Evolutionary conservation across 2,113 vertebrate species (phyloP).

Genomic region (Myxocyprinus asiaticus): DNA sequence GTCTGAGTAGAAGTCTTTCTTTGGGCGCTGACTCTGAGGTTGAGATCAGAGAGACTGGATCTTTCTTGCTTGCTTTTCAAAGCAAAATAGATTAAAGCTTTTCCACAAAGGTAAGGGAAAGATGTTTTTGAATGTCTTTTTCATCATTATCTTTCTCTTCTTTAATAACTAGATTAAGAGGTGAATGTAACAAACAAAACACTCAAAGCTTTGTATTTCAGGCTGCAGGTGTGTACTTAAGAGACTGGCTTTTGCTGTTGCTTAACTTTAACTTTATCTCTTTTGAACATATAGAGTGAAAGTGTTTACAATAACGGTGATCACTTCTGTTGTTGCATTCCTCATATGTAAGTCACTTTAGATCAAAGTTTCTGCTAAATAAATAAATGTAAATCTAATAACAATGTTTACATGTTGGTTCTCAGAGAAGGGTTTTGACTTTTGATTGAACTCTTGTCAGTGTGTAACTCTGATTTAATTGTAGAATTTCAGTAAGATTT

Average conservation of each 20-base stretch:
- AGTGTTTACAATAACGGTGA: too few relatives aligned
- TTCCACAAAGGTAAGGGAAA: slow-evolving; percentile 69
- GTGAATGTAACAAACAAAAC: slow-evolving; percentile 7
- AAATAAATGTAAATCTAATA: too few relatives aligned
- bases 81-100: slow-evolving; percentile 73
- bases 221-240: slow-evolving; percentile 26
- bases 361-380: too few relatives aligned
- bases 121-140: slow-evolving; percentile 53
- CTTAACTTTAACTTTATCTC: not conserved
- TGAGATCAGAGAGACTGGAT: slow-evolving; percentile 67
- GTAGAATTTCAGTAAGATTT: not conserved
- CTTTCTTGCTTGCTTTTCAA: slow-evolving; percentile 68
- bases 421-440: not conserved
- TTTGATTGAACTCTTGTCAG: not conserved
- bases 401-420: too few relatives aligned
- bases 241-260: not conserved
- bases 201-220: not conserved
- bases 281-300: not conserved
- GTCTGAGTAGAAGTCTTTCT: slow-evolving; percentile 58
- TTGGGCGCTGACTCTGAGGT: slow-evolving; percentile 59
- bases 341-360: too few relatives aligned
- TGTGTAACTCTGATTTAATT: not conserved
- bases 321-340: not conserved
- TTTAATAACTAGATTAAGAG: slow-evolving; percentile 53
- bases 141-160: slow-evolving; percentile 61